Conservation (phyloP, 53 echinoderm and acorn worm species). For the Zoroaster sp. region DNA sequence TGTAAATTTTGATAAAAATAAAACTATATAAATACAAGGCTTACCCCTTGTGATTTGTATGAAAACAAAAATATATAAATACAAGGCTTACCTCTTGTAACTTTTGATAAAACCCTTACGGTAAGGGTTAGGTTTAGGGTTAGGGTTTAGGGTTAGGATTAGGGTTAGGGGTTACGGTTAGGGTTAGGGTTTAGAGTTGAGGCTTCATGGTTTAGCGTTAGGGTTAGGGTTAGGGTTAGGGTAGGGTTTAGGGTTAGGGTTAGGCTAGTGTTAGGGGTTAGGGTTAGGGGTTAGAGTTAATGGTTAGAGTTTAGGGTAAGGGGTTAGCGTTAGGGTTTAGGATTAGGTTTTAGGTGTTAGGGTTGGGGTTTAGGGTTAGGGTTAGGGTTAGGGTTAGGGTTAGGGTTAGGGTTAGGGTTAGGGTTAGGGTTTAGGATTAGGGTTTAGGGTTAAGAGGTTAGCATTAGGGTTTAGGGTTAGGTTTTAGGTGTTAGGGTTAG, state of each 20-base stretch:
- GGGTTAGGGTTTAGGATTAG: too few relatives aligned
- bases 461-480: constrained; percentile 49
- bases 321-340: constrained; percentile 44
- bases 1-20: too few relatives aligned
- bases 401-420: constrained; percentile 53
- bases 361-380: constrained; percentile 52
- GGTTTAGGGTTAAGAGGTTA: too few relatives aligned
- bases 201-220: neutral
- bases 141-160: too few relatives aligned
- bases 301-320: constrained; percentile 21
- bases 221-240: constrained; percentile 10
- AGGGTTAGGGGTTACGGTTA: too few relatives aligned
- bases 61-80: too few relatives aligned
- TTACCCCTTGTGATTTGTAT: too few relatives aligned
- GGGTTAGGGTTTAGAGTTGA: constrained; percentile 14
- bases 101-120: too few relatives aligned
- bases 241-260: constrained; percentile 19
- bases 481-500: neutral
- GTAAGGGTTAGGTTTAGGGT: too few relatives aligned
- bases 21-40: too few relatives aligned
- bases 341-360: constrained; percentile 29
- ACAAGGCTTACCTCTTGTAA: too few relatives aligned
- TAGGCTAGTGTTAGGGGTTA: neutral
- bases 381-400: constrained; percentile 49
- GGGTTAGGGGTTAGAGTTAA: constrained; percentile 18